Base-by-base conservation (phyloP, 2,113 vertebrate species). In the Psophia crepitans region DNA sequence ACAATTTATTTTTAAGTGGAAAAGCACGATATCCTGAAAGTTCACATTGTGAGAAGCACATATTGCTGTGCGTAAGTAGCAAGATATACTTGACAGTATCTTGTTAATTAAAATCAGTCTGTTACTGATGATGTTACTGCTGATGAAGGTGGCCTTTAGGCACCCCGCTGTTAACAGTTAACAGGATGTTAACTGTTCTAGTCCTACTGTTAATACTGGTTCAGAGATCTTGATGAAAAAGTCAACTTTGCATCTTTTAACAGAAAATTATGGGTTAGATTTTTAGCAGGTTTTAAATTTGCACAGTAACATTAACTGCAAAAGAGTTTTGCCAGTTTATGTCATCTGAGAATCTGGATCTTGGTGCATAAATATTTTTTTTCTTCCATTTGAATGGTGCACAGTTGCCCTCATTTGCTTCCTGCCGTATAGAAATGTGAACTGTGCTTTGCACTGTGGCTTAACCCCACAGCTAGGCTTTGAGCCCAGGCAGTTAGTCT, bases 101-200 rank as follows among this genome's bases (percentile, higher is more conserved):
- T 79, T 63, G 73, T 91, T 95, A 82, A 93, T 94, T 94, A 88
- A 83, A 95, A 74, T 77, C 49, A 88, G 41, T 33, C 92, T 95
- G 54, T 91, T 91, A 66, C 30, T 95, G 90, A 11, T 89, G 88
- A 57, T 94, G 78, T 69, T 96, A 79, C 33, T 93, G 57, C 89
- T 92, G 87, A 61, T 84, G 77, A 84, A 73, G 68, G 84, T 90
- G 70, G 71, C 51, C 58, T 65, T n/a, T 56, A 79, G 84, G 58
- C 66, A 77, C 51, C 57, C 57, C 3, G 3, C 81, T 95, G 77
- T 43, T 93, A 95, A n/a, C 76, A 78, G 80, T 64, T 87, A 81
- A 35, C 57, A 90, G 82, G 26, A 78, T 91, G 81, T 32, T 93
- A 87, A 20, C 87, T 90, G 19, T 83, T 93, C 26, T 73, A 30